Percentiles rank a stretch among this genome's conserved stretches.
Conservation (phyloP, 1,140 invertebrate genomes). For the Palaemon carinicauda region DNA sequence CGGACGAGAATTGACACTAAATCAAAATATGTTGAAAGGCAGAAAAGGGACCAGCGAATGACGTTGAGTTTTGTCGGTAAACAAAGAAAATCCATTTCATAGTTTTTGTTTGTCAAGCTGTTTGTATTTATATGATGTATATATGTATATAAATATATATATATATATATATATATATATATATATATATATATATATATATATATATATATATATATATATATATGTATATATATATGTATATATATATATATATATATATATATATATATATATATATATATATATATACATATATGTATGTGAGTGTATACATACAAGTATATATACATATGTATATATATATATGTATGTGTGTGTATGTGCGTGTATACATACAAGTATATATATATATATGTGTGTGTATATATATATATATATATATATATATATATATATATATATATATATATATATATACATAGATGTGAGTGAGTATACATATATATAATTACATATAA, state of each 20-base stretch:
- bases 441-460: neutral
- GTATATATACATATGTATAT: neutral
- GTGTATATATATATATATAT: neutral
- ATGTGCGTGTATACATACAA: neutral
- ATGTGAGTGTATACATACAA: neutral
- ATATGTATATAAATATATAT: no score
- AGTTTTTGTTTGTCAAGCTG: no score
- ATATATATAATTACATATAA: neutral
- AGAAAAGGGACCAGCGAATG: no score
- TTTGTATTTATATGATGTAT: no score
- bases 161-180: no score
- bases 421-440: neutral
- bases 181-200: no score
- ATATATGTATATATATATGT: neutral
- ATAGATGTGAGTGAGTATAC: neutral
- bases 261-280: neutral
- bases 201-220: neutral
- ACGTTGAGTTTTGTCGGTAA: no score
- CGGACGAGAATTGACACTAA: no score
- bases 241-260: neutral
- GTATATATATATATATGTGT: neutral
- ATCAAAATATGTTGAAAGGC: no score
- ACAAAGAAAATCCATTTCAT: no score
- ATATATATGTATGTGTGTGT: neutral
- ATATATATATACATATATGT: neutral